Conservation (phyloP, 1,140 invertebrate species). For the Tetramorium parvispinum region DNA sequence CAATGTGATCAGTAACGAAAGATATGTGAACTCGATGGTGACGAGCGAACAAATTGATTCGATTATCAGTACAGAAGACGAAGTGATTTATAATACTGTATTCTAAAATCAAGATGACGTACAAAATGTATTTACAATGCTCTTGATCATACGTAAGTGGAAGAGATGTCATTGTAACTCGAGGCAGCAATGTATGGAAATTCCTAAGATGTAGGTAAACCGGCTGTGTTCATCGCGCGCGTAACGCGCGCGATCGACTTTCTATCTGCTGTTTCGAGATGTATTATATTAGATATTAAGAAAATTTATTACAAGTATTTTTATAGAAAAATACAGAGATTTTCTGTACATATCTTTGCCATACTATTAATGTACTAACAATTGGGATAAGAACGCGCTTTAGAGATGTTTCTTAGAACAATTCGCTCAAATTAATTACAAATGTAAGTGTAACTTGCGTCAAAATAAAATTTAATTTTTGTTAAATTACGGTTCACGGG, state of each 20-base stretch:
- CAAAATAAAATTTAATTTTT: constrained; percentile 51
- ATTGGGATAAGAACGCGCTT: constrained; percentile 27
- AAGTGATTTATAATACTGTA: constrained; percentile 84
- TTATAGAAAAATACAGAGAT: constrained; percentile 50
- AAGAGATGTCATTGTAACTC: constrained; percentile 17
- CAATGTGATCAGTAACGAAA: constrained; percentile 64
- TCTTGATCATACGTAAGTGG: neutral
- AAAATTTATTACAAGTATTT: constrained; percentile 42
- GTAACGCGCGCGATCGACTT: constrained; percentile 19
- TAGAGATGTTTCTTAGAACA: constrained; percentile 30
- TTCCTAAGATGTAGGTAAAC: constrained; percentile 55
- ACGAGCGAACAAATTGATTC: constrained; percentile 80
- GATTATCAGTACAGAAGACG: constrained; percentile 81
- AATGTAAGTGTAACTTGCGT: constrained; percentile 24
- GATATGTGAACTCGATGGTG: constrained; percentile 81
- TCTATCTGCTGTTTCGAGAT: constrained; percentile 50
- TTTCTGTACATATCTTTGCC: constrained; percentile 69
- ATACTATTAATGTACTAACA: constrained; percentile 65
- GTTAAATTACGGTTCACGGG: neutral
- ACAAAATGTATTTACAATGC: neutral
- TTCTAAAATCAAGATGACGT: constrained; percentile 72
- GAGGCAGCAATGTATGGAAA: constrained; percentile 57
- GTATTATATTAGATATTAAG: constrained; percentile 65
- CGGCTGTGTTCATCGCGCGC: constrained; percentile 67
- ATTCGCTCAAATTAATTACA: constrained; percentile 44